Percentiles rank a stretch among this genome's conserved stretches.
These are phyloP conservation scores for Leptodactylus fallax DNA, from an alignment of 2,797 vertebrate species.

Conservation along the genomic window DNA sequence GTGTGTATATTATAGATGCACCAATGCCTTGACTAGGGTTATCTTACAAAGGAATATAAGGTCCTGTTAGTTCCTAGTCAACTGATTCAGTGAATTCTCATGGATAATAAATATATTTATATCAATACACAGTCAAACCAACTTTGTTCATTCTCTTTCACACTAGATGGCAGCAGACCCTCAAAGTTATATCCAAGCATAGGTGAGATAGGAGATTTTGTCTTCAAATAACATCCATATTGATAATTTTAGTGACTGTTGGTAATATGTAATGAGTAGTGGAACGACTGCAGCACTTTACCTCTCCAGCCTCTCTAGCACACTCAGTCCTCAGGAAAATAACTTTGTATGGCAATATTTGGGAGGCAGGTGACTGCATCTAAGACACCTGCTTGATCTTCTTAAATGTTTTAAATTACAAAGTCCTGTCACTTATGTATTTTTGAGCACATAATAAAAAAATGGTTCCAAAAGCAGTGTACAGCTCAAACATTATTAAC, in stretches of 20 bases:
- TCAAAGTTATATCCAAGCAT: not conserved
- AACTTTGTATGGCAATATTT: no score
- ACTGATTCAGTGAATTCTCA: not conserved
- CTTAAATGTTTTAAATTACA: no score
- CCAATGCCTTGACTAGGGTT: no score
- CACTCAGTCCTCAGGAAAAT: no score
- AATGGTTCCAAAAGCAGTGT: no score
- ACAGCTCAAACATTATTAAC: no score
- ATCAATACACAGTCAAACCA: not conserved
- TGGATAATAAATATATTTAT: not conserved
- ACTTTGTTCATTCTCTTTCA: not conserved
- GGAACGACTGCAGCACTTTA: not conserved
- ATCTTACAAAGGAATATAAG: not conserved
- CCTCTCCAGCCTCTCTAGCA: not conserved
- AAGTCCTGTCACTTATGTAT: no score
- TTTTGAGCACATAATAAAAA: no score
- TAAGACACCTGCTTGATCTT: no score
- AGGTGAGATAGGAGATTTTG: not conserved
- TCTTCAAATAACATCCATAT: not conserved
- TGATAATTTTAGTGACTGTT: not conserved
- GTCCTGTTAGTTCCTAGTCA: not conserved
- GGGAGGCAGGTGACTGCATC: no score
- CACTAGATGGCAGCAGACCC: slow-evolving; percentile 32
- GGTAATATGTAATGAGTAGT: not conserved
- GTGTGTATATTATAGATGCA: no score